phyloP scores from a whole-genome alignment of 2,113 vertebrate species.

The Heliornis fulica region DNA sequence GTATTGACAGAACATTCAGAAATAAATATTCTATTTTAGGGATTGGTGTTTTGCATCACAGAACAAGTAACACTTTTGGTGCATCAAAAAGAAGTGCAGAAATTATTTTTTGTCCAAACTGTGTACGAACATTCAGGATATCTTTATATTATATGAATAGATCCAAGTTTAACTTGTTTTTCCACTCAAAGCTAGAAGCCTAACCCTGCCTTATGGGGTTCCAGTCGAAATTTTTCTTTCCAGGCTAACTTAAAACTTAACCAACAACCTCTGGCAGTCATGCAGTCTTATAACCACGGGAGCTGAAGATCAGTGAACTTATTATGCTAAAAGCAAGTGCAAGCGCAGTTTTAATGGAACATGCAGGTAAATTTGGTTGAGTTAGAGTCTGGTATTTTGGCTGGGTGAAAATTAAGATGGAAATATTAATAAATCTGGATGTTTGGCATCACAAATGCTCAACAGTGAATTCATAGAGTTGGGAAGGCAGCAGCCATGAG shows the following conservation, averaged over 20 bases:
- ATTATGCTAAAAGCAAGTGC: background rate
- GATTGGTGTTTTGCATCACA: background rate
- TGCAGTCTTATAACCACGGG: background rate
- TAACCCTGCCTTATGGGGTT: background rate
- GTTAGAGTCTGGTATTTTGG: background rate
- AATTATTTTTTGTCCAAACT: background rate
- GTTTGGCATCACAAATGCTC: background rate
- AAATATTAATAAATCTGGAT: background rate
- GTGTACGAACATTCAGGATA: background rate
- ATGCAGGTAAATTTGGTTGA: background rate
- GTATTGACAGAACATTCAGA: background rate
- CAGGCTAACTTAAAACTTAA: background rate
- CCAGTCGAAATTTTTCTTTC: background rate
- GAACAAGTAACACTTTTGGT: background rate
- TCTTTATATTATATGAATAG: background rate
- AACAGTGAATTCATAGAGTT: background rate
- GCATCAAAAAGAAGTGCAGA: background rate
- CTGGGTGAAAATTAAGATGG: background rate
- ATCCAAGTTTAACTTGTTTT: background rate
- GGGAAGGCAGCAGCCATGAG: background rate
- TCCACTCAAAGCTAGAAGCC: background rate
- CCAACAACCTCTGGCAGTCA: background rate
- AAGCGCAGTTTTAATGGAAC: background rate
- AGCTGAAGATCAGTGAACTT: background rate
- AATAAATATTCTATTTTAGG: background rate